Evolutionary conservation across 2,888 invertebrate genomes (phyloP).

Genomic region (Carpatolechia fugitivella): DNA sequence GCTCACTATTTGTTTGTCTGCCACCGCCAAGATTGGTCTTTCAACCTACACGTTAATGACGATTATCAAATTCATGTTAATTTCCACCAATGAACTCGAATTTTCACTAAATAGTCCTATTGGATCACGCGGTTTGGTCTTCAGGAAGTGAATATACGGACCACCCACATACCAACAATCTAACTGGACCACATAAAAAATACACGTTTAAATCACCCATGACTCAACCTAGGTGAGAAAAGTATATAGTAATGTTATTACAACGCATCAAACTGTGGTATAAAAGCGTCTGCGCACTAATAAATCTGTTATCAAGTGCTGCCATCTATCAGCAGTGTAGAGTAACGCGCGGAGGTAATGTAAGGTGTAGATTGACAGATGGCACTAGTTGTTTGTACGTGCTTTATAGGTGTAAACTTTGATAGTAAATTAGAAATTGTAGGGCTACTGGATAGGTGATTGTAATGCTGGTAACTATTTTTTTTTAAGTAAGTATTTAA

Average conservation of each 20-base stretch:
- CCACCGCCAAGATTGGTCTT: too few relatives aligned
- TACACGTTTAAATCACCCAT: slow-evolving; percentile 21
- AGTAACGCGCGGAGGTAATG: slow-evolving; percentile 65
- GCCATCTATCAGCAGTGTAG: slow-evolving; percentile 65
- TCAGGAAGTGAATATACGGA: not conserved
- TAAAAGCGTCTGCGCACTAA: slow-evolving; percentile 58
- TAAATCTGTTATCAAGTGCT: slow-evolving; percentile 64
- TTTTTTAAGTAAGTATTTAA: too few relatives aligned
- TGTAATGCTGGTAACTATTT: not conserved
- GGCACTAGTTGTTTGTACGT: slow-evolving; percentile 43
- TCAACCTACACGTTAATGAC: too few relatives aligned
- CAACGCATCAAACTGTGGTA: slow-evolving; percentile 53
- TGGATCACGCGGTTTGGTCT: too few relatives aligned
- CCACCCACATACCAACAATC: slow-evolving; percentile 5
- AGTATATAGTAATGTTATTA: slow-evolving; percentile 48
- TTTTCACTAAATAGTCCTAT: too few relatives aligned
- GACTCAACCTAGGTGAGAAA: slow-evolving; percentile 38
- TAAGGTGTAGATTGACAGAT: slow-evolving; percentile 66
- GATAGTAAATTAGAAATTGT: not conserved
- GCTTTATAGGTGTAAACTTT: slow-evolving; percentile 34
- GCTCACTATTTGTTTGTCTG: too few relatives aligned
- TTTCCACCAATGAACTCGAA: too few relatives aligned
- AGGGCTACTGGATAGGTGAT: not conserved
- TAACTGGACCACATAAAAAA: slow-evolving; percentile 7
- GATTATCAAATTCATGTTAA: too few relatives aligned